phyloP scores from a whole-genome alignment of 2,113 vertebrate species.

The Hippocampus comes region DNA sequence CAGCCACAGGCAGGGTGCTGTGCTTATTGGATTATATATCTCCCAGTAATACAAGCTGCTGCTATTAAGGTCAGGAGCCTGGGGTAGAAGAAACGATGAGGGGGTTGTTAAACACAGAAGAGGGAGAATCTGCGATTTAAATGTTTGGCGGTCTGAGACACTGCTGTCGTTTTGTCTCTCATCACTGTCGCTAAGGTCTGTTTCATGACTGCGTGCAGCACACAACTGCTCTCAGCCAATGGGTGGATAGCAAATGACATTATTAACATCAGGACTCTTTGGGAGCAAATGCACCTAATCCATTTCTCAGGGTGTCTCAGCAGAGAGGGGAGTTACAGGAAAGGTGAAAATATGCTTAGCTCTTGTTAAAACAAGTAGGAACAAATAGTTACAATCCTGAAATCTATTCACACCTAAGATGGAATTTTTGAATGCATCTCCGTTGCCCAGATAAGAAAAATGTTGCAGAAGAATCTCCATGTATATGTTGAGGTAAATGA shows the following conservation, averaged over 20 bases:
- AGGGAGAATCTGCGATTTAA: constrained; percentile 20
- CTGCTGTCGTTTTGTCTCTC: constrained; percentile 41
- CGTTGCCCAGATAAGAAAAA: neutral
- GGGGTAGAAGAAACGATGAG: constrained; percentile 6
- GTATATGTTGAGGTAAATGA: too few relatives aligned
- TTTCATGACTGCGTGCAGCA: constrained; percentile 3
- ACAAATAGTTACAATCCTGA: neutral
- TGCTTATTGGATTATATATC: constrained; percentile 45
- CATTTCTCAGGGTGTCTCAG: neutral
- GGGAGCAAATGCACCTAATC: constrained; percentile 37
- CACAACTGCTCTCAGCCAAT: constrained; percentile 5
- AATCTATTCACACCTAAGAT: neutral
- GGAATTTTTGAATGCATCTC: neutral
- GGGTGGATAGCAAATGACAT: constrained; percentile 29
- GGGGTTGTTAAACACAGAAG: neutral
- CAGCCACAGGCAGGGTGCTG: constrained; percentile 20
- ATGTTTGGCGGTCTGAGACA: constrained; percentile 3
- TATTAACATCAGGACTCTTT: constrained; percentile 35
- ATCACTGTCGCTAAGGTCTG: constrained; percentile 20
- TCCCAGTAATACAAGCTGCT: constrained; percentile 30
- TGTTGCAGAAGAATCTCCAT: neutral
- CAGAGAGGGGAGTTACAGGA: neutral
- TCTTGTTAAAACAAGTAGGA: neutral
- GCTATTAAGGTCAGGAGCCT: constrained; percentile 43
- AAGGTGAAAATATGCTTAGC: neutral